These are phyloP conservation scores for Palaemon carinicauda DNA, from an alignment of 1,140 invertebrate genomes.

Conservation along the genomic window DNA sequence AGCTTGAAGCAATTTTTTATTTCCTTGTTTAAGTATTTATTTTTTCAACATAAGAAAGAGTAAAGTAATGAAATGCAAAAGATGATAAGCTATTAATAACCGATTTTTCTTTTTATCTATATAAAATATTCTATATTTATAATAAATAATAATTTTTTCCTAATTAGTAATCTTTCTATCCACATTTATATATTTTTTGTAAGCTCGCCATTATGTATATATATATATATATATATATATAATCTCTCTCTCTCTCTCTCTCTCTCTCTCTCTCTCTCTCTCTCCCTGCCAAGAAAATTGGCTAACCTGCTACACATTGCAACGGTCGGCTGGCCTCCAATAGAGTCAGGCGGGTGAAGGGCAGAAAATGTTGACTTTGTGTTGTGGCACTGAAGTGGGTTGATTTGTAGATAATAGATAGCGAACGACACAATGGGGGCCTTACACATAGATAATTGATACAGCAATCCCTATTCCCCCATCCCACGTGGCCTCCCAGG, in stretches of 20 bases:
- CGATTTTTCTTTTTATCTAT: no score
- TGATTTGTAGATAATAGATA: constrained; percentile 46
- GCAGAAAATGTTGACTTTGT: constrained; percentile 43
- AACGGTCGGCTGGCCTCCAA: background rate
- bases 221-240: background rate
- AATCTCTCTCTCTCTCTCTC: background rate
- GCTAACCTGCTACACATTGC: background rate
- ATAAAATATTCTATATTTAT: no score
- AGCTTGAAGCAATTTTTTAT: no score
- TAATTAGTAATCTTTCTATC: no score
- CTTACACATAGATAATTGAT: constrained; percentile 29
- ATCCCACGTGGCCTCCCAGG: no score
- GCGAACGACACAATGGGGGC: constrained; percentile 20
- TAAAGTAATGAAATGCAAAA: no score
- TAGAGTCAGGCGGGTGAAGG: background rate
- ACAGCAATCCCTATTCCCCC: background rate
- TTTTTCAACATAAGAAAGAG: no score
- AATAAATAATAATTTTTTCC: no score
- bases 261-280: background rate
- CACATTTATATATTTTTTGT: background rate
- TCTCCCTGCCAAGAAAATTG: constrained; percentile 10
- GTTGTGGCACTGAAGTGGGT: constrained; percentile 30
- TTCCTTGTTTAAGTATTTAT: no score
- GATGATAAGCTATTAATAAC: no score
- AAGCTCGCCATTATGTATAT: no score